Percentiles rank a stretch among this genome's conserved stretches.
Conservation (phyloP, 2,113 vertebrate genomes). For the Sminthopsis crassicaudata region DNA sequence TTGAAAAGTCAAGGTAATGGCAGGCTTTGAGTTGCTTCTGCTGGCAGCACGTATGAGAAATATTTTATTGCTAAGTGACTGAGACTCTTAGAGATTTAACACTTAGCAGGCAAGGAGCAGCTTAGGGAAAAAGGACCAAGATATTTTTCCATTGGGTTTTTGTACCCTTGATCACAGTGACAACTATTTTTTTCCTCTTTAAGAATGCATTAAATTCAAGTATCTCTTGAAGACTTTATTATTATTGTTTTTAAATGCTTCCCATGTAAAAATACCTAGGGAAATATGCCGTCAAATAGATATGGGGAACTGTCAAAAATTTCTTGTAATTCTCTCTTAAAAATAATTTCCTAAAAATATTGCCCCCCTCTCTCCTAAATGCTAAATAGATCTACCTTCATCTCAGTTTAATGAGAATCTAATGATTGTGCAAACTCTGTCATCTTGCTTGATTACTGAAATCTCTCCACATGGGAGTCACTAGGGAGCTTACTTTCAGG, state of each 20-base stretch:
- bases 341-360: conserved; percentile 72
- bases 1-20: conserved; percentile 60
- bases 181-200: conserved; percentile 13
- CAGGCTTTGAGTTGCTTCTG: conserved; percentile 47
- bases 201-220: conserved; percentile 56
- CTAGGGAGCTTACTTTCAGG: neutral
- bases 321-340: conserved; percentile 25
- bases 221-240: conserved; percentile 55
- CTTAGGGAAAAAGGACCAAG: conserved; percentile 31
- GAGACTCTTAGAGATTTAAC: conserved; percentile 45
- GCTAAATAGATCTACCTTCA: conserved; percentile 57
- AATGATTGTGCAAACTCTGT: neutral
- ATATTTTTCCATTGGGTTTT: conserved; percentile 51
- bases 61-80: conserved; percentile 58
- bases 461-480: neutral
- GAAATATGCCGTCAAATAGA: conserved; percentile 61
- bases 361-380: conserved; percentile 31
- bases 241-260: conserved; percentile 33
- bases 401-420: neutral
- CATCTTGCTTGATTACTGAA: neutral
- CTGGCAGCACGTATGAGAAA: conserved; percentile 57
- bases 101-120: conserved; percentile 36
- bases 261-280: conserved; percentile 59
- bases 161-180: conserved; percentile 46
- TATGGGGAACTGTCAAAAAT: conserved; percentile 49